phyloP scores from a whole-genome alignment of 1,140 invertebrate genomes.

The Trachymyrmex cornetzi region DNA sequence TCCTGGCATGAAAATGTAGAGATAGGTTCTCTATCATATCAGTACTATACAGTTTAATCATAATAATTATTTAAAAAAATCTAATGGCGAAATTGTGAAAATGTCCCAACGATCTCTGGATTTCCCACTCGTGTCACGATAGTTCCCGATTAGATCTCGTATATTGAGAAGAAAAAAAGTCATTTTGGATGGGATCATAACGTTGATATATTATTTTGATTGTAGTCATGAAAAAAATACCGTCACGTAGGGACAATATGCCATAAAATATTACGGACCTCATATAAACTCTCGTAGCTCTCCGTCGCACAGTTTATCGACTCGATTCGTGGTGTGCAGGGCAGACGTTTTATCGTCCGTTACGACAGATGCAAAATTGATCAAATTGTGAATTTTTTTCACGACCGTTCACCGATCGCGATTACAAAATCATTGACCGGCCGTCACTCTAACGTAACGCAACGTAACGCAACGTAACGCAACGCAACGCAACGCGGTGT shows the following conservation, averaged over 20 bases:
- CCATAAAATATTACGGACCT: slow-evolving; percentile 70
- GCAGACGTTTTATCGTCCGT: slow-evolving; percentile 66
- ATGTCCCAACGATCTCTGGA: too few species aligned
- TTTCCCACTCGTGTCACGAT: not conserved
- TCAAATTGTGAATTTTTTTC: slow-evolving; percentile 63
- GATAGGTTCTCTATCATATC: too few species aligned
- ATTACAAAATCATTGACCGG: slow-evolving; percentile 73
- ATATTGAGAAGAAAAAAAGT: not conserved
- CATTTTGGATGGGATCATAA: not conserved
- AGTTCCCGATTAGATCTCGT: not conserved
- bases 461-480: not conserved
- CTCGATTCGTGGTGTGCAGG: not conserved
- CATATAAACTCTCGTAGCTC: slow-evolving; percentile 64
- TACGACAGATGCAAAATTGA: slow-evolving; percentile 60
- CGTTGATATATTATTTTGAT: slow-evolving; percentile 38
- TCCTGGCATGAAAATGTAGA: too few species aligned
- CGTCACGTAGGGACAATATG: slow-evolving; percentile 39
- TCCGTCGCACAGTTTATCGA: slow-evolving; percentile 60
- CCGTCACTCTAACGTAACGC: slow-evolving; percentile 37
- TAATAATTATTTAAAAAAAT: too few species aligned
- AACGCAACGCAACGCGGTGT: not conserved
- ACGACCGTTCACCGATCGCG: slow-evolving; percentile 17
- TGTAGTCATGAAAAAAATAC: slow-evolving; percentile 19
- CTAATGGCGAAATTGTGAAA: too few species aligned
- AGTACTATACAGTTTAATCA: too few species aligned